phyloP scores from a whole-genome alignment of 2,797 vertebrate genomes.

The Catharus ustulatus region DNA sequence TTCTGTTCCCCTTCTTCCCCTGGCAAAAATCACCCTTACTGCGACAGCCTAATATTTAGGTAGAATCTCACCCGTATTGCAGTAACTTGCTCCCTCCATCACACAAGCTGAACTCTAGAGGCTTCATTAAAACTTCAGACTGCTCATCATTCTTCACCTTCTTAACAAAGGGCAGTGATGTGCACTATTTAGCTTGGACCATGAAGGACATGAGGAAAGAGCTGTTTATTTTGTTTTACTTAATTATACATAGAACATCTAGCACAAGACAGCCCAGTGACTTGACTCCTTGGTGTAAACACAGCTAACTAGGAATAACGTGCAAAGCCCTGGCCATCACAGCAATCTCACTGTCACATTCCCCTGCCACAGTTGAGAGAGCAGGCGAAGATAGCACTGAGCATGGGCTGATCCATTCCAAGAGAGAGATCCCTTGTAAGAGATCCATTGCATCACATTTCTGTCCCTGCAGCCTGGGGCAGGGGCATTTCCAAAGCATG shows the following conservation, averaged over 20 bases:
- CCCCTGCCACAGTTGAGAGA: neutral
- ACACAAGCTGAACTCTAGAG: neutral
- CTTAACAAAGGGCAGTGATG: neutral
- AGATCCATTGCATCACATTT: neutral
- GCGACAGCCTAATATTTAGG: neutral
- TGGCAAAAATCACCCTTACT: neutral
- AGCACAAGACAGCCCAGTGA: neutral
- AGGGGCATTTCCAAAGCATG: neutral
- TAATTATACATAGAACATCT: neutral
- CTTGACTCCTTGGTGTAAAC: neutral
- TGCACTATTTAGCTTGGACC: neutral
- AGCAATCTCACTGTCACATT: neutral
- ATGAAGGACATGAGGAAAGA: neutral
- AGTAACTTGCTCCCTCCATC: neutral
- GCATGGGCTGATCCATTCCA: neutral
- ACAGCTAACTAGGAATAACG: neutral
- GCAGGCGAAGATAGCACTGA: neutral
- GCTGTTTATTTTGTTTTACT: neutral
- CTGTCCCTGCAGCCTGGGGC: neutral
- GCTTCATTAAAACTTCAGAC: neutral
- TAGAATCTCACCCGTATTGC: neutral
- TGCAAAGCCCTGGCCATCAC: accelerated
- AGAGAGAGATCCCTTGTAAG: neutral
- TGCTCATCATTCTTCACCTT: neutral
- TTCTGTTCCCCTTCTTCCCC: neutral